Percentiles rank a stretch among this genome's conserved stretches.
Conservation (phyloP, 2,113 vertebrate genomes). For the Carassius gibelio region DNA sequence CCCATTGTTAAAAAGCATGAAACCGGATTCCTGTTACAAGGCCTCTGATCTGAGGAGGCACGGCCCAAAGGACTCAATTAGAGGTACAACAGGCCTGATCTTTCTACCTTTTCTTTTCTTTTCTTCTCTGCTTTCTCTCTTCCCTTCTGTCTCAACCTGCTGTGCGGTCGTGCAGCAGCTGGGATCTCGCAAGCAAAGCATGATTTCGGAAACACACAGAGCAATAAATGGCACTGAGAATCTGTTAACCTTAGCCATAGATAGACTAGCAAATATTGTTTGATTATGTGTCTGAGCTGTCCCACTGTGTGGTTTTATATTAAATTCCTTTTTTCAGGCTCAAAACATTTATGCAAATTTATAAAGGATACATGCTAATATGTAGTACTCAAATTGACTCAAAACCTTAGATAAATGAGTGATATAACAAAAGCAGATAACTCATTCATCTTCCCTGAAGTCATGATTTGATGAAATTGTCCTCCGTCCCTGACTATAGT, state of each 20-base stretch:
- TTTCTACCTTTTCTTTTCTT: conserved; percentile 52
- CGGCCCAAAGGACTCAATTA: conserved; percentile 83
- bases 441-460: conserved; percentile 49
- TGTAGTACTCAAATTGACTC: background rate
- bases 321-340: background rate
- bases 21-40: conserved; percentile 80
- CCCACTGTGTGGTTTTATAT: background rate
- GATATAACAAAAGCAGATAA: background rate
- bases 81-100: conserved; percentile 73
- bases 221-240: conserved; percentile 52
- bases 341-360: background rate
- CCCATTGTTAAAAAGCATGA: conserved; percentile 82
- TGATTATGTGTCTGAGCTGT: conserved; percentile 50
- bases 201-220: conserved; percentile 55
- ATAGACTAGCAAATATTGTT: conserved; percentile 32
- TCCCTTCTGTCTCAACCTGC: conserved; percentile 52
- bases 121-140: background rate
- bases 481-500: conserved; percentile 80
- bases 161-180: conserved; percentile 58
- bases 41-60: conserved; percentile 76
- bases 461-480: conserved; percentile 82
- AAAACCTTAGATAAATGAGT: background rate
- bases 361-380: too few species aligned
- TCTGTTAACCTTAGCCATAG: conserved; percentile 50
- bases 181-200: conserved; percentile 60